Percentiles rank a stretch among this genome's conserved stretches.
Evolutionary conservation across 2,113 vertebrate species (phyloP).

Genomic region (Scolopax mira): DNA sequence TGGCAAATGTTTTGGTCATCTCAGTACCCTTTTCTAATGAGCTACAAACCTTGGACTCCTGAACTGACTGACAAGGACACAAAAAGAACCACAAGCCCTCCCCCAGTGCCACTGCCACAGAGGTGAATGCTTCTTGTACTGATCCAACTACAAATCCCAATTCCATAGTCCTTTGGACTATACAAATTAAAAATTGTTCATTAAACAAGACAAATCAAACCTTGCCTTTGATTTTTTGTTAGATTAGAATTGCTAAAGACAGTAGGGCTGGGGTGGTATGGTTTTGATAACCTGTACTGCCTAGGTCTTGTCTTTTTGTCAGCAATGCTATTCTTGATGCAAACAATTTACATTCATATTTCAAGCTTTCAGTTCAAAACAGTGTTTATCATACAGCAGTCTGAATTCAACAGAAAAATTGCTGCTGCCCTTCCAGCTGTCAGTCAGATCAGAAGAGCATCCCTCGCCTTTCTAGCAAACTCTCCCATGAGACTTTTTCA

Average conservation of each 20-base stretch:
- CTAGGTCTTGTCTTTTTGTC: neutral
- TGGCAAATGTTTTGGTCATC: neutral
- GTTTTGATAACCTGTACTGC: neutral
- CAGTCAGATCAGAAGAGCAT: neutral
- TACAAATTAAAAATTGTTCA: neutral
- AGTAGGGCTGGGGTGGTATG: neutral
- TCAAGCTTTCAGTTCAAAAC: conserved; percentile 1
- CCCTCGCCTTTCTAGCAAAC: neutral
- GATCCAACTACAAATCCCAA: neutral
- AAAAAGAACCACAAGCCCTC: fast-evolving
- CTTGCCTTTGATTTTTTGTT: neutral
- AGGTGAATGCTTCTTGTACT: fast-evolving
- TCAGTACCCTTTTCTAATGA: neutral
- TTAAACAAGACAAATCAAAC: neutral
- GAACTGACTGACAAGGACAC: neutral
- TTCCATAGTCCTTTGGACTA: neutral
- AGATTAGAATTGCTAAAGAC: neutral
- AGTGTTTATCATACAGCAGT: neutral
- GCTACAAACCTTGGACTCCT: neutral
- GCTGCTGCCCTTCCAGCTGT: conserved; percentile 13
- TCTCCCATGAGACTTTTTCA: neutral
- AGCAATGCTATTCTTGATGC: neutral
- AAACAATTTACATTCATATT: neutral
- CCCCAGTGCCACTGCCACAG: fast-evolving
- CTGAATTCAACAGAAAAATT: conserved; percentile 15